Percentiles rank a stretch among this genome's conserved stretches.
These are phyloP conservation scores for Melierax canorus DNA, from an alignment of 2,113 vertebrate species.

Conservation along the genomic window DNA sequence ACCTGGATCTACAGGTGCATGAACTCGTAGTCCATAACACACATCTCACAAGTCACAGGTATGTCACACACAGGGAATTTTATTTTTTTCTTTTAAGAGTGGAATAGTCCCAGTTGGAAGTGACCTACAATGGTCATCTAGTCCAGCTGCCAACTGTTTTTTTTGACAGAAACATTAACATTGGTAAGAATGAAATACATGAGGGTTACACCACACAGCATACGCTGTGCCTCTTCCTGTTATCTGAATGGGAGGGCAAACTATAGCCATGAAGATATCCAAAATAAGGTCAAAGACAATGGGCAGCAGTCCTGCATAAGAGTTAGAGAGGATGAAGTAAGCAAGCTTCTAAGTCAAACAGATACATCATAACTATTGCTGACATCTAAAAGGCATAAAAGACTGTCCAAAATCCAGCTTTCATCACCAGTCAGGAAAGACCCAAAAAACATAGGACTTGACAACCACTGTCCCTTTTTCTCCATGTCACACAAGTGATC, in stretches of 20 bases:
- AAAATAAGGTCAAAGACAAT: not conserved
- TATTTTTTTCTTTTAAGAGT: not conserved
- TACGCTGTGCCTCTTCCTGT: not conserved
- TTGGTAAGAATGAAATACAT: not conserved
- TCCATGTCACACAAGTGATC: not conserved
- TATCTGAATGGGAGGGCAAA: not conserved
- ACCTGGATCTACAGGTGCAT: not conserved
- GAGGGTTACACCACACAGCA: not conserved
- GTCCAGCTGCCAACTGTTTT: not conserved
- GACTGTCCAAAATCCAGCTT: not conserved
- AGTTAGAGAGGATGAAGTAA: not conserved
- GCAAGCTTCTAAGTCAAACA: not conserved
- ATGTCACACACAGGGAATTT: not conserved
- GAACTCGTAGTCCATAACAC: accelerated
- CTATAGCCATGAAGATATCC: not conserved
- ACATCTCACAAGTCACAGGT: not conserved
- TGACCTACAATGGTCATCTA: not conserved
- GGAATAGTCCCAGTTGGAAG: not conserved
- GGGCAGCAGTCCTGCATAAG: not conserved
- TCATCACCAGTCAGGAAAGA: not conserved
- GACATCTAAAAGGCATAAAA: not conserved
- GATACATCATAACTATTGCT: not conserved
- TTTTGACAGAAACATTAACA: not conserved
- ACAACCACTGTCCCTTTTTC: not conserved
- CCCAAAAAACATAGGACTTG: not conserved